These are phyloP conservation scores for Crossaster papposus DNA, from an alignment of 53 echinoderm and acorn worm genomes.

Conservation along the genomic window DNA sequence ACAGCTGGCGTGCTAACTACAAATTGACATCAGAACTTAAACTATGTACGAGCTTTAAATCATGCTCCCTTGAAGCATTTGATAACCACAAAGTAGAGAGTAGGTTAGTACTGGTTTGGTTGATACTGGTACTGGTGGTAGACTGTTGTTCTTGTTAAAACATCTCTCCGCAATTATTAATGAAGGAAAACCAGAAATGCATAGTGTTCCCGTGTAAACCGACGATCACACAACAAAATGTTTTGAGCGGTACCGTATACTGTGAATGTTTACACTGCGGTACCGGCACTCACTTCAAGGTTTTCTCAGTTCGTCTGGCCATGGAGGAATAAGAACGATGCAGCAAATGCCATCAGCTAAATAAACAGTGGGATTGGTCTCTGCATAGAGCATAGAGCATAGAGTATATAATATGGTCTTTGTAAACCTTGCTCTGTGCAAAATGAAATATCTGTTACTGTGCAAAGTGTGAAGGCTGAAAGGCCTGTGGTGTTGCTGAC, in stretches of 20 bases:
- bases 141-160: background rate
- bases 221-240: background rate
- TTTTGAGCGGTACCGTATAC: background rate
- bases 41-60: background rate
- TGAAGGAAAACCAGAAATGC: background rate
- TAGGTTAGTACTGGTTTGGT: background rate
- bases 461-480: background rate
- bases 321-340: too few species aligned
- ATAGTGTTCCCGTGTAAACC: too few species aligned
- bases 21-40: background rate
- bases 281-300: background rate
- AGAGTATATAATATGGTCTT: too few species aligned
- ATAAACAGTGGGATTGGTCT: background rate
- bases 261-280: background rate
- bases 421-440: slow-evolving; percentile 6
- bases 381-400: too few species aligned
- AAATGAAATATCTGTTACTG: background rate
- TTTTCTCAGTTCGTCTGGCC: too few species aligned
- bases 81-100: background rate
- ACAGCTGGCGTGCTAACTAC: background rate
- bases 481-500: background rate
- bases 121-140: too few species aligned
- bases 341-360: background rate
- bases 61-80: background rate
- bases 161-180: background rate